Conservation (phyloP, 1,140 invertebrate species). For the Copidosoma floridanum region DNA sequence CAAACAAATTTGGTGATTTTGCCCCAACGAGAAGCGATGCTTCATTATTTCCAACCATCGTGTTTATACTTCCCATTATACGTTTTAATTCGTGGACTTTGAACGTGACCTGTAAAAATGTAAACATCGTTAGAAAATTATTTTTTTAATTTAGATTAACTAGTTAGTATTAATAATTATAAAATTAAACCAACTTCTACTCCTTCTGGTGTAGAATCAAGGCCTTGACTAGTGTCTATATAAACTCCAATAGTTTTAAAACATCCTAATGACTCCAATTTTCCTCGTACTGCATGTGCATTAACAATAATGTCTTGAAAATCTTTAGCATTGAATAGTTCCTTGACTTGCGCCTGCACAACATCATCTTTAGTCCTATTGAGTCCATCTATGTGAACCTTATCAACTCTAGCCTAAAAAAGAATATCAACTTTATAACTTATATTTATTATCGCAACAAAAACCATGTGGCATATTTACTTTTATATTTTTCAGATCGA, state of each 20-base stretch:
- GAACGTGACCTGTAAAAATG: conserved; percentile 73
- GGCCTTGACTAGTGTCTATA: conserved; percentile 79
- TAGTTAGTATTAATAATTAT: conserved; percentile 7
- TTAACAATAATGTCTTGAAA: conserved; percentile 65
- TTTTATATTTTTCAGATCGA: conserved; percentile 38
- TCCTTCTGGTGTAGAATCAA: conserved; percentile 69
- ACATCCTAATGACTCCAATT: conserved; percentile 75
- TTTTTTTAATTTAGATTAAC: conserved; percentile 8
- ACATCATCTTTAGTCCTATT: conserved; percentile 82
- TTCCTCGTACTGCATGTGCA: conserved; percentile 64
- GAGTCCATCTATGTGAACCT: conserved; percentile 77
- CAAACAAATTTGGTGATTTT: conserved; percentile 76
- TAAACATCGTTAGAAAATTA: conserved; percentile 27
- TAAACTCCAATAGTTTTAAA: conserved; percentile 78
- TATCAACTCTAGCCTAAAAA: conserved; percentile 72
- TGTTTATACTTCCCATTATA: conserved; percentile 76
- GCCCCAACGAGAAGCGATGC: conserved; percentile 72
- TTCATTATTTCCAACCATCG: conserved; percentile 82
- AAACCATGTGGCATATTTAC: conserved; percentile 25
- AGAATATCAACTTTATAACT: conserved; percentile 16
- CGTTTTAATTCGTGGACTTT: conserved; percentile 73
- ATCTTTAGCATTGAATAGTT: conserved; percentile 70
- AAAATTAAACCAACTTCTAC: conserved; percentile 64
- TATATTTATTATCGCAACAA: neutral
- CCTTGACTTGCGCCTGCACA: conserved; percentile 67